These are phyloP conservation scores for Isaurus tuberculatus DNA, from an alignment of 92 coral and sea anemone species.

Conservation along the genomic window DNA sequence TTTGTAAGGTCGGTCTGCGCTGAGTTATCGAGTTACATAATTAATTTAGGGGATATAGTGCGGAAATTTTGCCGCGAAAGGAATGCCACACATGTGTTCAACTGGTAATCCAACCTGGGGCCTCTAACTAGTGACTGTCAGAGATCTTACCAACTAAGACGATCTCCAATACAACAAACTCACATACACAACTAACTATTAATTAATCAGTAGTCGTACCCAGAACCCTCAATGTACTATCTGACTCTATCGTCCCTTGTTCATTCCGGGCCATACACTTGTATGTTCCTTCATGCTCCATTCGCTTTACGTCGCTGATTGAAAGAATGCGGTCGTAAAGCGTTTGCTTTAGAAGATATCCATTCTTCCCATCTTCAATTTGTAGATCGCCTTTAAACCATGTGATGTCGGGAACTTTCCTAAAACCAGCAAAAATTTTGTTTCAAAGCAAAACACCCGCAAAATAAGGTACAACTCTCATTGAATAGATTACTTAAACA, in stretches of 20 bases:
- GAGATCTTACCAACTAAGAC: too few species aligned
- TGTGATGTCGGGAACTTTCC: constrained; percentile 29
- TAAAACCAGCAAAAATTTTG: not conserved
- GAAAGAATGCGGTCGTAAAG: not conserved
- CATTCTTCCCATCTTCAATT: constrained; percentile 9
- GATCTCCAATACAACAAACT: too few species aligned
- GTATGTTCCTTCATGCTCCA: constrained; percentile 19
- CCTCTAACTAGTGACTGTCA: too few species aligned
- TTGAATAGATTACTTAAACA: not conserved
- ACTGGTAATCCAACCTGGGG: too few species aligned
- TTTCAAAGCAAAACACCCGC: not conserved
- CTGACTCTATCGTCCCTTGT: not conserved
- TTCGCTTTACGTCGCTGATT: not conserved
- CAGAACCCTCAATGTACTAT: not conserved
- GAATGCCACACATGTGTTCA: too few species aligned
- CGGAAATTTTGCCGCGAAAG: too few species aligned
- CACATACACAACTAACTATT: too few species aligned
- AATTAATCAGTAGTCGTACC: not conserved
- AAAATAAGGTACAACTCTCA: not conserved
- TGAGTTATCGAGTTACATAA: too few species aligned
- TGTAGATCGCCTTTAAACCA: constrained; percentile 3
- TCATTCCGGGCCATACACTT: not conserved
- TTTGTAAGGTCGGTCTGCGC: too few species aligned
- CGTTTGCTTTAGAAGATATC: not conserved
- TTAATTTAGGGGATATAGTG: too few species aligned